These are phyloP conservation scores for Drosophila nigromelanica DNA, from an alignment of 1,140 invertebrate species.

Conservation along the genomic window DNA sequence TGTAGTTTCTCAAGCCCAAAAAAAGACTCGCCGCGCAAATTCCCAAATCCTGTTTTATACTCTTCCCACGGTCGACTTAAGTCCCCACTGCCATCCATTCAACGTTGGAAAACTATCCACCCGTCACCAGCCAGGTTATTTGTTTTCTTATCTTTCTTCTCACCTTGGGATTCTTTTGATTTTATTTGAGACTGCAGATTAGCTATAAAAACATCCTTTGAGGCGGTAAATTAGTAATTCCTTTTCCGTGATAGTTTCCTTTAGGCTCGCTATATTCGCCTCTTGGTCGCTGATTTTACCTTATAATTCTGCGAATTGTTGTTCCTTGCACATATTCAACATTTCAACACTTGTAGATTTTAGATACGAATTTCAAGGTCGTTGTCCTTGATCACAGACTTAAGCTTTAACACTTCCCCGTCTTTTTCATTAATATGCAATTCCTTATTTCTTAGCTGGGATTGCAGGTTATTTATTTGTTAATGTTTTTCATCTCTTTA, in stretches of 20 bases:
- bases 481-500: not conserved
- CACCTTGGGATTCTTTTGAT: not conserved
- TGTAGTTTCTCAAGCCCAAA: too few species aligned
- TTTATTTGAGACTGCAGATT: not conserved
- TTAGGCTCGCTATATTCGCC: not conserved
- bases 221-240: not conserved
- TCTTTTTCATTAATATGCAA: too few species aligned
- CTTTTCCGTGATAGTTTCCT: not conserved
- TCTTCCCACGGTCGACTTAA: too few species aligned
- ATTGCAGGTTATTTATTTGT: not conserved
- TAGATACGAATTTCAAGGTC: not conserved
- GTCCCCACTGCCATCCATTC: too few species aligned
- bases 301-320: slow-evolving; percentile 1
- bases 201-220: not conserved
- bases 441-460: too few species aligned
- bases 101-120: too few species aligned
- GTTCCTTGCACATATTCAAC: not conserved
- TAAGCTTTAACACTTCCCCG: too few species aligned
- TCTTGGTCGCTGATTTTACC: not conserved
- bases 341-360: too few species aligned
- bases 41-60: too few species aligned
- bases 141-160: not conserved
- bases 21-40: too few species aligned
- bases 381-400: not conserved
- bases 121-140: too few species aligned